Percentiles rank a stretch among this genome's conserved stretches.
phyloP scores from a whole-genome alignment of 2,113 vertebrate species.

The Tenebrosternarchus preto region DNA sequence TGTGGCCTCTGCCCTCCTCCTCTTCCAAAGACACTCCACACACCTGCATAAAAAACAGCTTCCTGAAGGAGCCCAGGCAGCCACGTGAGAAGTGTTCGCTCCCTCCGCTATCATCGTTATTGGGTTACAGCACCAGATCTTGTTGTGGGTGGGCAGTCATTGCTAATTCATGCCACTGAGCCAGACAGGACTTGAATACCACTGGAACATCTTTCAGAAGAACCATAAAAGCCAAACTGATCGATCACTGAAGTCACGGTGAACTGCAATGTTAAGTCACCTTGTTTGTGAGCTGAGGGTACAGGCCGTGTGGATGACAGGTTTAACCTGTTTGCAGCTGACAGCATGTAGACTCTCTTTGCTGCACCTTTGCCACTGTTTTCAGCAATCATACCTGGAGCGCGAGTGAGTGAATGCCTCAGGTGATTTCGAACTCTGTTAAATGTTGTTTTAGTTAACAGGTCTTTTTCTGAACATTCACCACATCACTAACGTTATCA shows the following conservation, averaged over 20 bases:
- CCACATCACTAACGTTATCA: too few species aligned
- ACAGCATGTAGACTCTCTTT: constrained; percentile 1
- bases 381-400: too few species aligned
- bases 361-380: too few species aligned
- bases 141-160: background rate
- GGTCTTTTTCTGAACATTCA: too few species aligned
- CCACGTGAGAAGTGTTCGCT: constrained; percentile 14
- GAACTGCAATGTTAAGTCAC: background rate
- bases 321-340: constrained; percentile 37
- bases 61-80: background rate
- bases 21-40: background rate
- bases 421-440: background rate
- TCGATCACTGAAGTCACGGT: background rate
- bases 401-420: background rate
- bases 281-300: constrained; percentile 13
- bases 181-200: background rate
- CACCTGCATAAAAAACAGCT: background rate
- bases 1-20: too few species aligned
- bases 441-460: too few species aligned
- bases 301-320: background rate
- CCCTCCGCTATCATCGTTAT: constrained; percentile 13
- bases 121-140: constrained; percentile 12
- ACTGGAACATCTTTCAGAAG: background rate
- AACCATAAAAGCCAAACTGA: background rate
- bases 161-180: constrained; percentile 31